Evolutionary conservation across 2,797 vertebrate species (phyloP).

Genomic region (Anableps anableps): DNA sequence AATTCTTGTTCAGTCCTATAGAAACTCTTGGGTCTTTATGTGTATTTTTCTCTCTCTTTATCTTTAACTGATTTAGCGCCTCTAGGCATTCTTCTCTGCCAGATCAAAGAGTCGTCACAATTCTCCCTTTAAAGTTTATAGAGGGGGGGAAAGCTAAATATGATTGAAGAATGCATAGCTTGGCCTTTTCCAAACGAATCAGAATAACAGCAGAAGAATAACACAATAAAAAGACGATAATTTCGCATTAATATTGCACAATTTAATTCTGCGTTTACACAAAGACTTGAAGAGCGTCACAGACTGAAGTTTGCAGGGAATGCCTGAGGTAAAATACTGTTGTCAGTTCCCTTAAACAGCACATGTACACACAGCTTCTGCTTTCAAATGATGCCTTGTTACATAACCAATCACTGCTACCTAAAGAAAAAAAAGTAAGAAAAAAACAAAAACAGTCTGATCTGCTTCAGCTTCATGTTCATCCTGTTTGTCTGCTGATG

Average conservation of each 20-base stretch:
- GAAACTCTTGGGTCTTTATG: slow-evolving; percentile 40
- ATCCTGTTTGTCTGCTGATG: slow-evolving; percentile 49
- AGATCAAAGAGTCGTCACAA: slow-evolving; percentile 60
- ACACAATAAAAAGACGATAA: slow-evolving; percentile 70
- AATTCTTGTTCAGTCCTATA: slow-evolving; percentile 12
- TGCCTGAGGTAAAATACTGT: slow-evolving; percentile 76
- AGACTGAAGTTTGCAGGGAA: slow-evolving; percentile 70
- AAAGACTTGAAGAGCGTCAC: slow-evolving; percentile 75
- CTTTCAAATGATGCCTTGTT: slow-evolving; percentile 66
- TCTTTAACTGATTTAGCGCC: slow-evolving; percentile 44
- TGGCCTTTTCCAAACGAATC: slow-evolving; percentile 8
- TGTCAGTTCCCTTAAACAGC: slow-evolving; percentile 69
- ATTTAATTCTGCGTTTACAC: slow-evolving; percentile 82
- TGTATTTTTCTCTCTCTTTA: slow-evolving; percentile 19
- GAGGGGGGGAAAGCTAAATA: neutral
- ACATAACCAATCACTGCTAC: slow-evolving; percentile 70
- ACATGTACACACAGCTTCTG: slow-evolving; percentile 72
- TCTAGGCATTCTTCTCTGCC: slow-evolving; percentile 45
- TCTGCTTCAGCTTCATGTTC: slow-evolving; percentile 50
- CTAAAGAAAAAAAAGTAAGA: slow-evolving; percentile 15
- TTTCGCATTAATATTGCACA: slow-evolving; percentile 78
- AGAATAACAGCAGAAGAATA: slow-evolving; percentile 23
- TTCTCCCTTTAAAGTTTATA: slow-evolving; percentile 49
- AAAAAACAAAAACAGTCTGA: slow-evolving; percentile 3
- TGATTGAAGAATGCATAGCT: slow-evolving; percentile 12